These are phyloP conservation scores for Basileuterus tristriatus DNA, from an alignment of 2,797 vertebrate genomes.

Conservation along the genomic window DNA sequence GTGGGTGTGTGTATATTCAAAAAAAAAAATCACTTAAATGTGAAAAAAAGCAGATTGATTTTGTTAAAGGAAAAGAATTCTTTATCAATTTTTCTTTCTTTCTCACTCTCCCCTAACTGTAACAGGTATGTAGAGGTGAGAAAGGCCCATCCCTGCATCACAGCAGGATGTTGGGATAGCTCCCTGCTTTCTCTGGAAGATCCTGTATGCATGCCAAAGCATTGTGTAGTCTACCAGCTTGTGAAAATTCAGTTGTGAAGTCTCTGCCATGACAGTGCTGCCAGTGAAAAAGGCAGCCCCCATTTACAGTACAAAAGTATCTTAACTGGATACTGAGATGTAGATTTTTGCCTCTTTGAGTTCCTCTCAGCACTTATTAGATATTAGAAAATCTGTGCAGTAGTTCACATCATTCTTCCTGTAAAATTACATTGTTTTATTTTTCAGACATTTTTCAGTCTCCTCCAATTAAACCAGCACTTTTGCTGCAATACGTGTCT, in stretches of 20 bases:
- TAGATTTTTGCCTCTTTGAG: background rate
- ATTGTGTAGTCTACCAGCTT: background rate
- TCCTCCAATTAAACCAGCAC: background rate
- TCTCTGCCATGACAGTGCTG: background rate
- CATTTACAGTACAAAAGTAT: background rate
- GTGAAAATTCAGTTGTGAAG: background rate
- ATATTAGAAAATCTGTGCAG: background rate
- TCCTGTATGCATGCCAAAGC: background rate
- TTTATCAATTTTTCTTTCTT: background rate
- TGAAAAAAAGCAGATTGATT: background rate
- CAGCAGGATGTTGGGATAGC: background rate
- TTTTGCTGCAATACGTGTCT: background rate
- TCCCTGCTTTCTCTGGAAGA: background rate
- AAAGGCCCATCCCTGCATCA: background rate
- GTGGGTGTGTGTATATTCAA: background rate
- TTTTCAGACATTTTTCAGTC: background rate
- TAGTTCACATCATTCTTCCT: background rate
- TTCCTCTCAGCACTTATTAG: background rate
- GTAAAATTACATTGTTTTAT: background rate
- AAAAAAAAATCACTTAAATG: background rate
- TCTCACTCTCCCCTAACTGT: background rate
- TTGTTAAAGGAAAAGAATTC: background rate
- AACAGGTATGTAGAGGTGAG: background rate
- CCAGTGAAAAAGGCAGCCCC: background rate
- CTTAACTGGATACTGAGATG: background rate